Evolutionary conservation across 2,797 vertebrate species (phyloP), one percentile per base, ranked within the genome.

Genomic region (Muscicapa comitata): DNA sequence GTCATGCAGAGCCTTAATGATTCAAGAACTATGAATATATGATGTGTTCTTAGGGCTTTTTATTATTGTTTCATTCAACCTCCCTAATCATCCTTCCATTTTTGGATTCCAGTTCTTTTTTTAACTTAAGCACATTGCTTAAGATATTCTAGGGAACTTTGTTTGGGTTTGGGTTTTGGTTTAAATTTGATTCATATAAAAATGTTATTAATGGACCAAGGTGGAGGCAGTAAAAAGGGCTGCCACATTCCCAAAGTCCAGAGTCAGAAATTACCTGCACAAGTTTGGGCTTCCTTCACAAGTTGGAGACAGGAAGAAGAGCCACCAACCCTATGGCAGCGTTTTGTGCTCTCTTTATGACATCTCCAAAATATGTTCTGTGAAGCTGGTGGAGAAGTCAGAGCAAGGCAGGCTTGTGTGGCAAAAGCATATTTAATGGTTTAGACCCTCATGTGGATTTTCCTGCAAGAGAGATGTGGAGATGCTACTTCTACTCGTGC

Each of bases 11-110:
- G 66, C 86, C 95, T 93, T 97, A 96, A 96, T 72, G 61, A 95
- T 92, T 97, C 51, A 10, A 45, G 55, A 93, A 80, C 84, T 93
- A 71, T 85, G 94, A 94, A 96, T 96, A 94, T 95, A 93, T 84
- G 89, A 94, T 95, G 89, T 96, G 94, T 96, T 97, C 92, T 81
- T 90, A 65, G 76, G 91, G 68, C 61, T 91, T 96, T 97, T 97
- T 96, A 92, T 94, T 97, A 92, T 96, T 92, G 68, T 97, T 94
- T 96, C 95, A 33, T 94, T 97, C 95, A 91, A 37, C 90, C 74
- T 91, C 74, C 87, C 58, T 88, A 77, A 85, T 94, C 95, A 97
- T 95, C 67, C 95, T 96, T 97, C 89, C 91, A 93, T 92, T 94
- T 95, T 95, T 94, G 84, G 68, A 54, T n/a, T 96, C 51, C 20